phyloP scores from a whole-genome alignment of 2,888 invertebrate genomes.

The Oscheius sp. region DNA sequence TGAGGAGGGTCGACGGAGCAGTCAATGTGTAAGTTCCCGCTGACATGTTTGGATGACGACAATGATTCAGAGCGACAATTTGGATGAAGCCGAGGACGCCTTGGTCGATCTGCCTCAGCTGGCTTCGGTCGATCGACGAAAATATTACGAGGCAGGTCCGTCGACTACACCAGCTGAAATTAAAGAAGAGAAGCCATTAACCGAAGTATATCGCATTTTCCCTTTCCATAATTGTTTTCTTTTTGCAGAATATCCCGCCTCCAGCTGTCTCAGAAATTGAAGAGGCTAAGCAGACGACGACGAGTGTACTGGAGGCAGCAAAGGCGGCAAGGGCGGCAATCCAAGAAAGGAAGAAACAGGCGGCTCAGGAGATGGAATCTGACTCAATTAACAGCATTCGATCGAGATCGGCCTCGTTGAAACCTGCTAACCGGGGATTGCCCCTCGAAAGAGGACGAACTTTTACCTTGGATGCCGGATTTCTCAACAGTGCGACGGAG shows the following conservation, averaged over 20 bases:
- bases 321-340: conserved; percentile 15
- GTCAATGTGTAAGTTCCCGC: neutral
- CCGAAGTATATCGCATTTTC: no score
- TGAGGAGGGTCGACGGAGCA: conserved; percentile 9
- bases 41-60: neutral
- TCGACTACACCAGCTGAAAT: neutral
- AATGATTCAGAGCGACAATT: conserved; percentile 25
- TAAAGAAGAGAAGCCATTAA: no score
- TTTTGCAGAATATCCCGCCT: neutral
- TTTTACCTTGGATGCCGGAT: conserved; percentile 15
- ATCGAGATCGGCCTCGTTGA: conserved; percentile 11
- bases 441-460: conserved; percentile 7
- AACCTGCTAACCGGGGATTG: neutral
- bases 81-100: conserved; percentile 35
- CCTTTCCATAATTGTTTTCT: neutral
- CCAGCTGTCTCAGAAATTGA: neutral
- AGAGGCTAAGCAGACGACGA: neutral
- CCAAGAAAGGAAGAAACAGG: conserved; percentile 11
- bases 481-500: neutral
- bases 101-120: conserved; percentile 7
- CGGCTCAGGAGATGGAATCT: neutral
- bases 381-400: neutral
- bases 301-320: conserved; percentile 14
- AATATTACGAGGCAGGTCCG: neutral
- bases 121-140: neutral